A percentile compares a stretch with the other conserved stretches of the same genome.
Conservation (phyloP, 2,113 vertebrate genomes). For the Lepus americanus region DNA sequence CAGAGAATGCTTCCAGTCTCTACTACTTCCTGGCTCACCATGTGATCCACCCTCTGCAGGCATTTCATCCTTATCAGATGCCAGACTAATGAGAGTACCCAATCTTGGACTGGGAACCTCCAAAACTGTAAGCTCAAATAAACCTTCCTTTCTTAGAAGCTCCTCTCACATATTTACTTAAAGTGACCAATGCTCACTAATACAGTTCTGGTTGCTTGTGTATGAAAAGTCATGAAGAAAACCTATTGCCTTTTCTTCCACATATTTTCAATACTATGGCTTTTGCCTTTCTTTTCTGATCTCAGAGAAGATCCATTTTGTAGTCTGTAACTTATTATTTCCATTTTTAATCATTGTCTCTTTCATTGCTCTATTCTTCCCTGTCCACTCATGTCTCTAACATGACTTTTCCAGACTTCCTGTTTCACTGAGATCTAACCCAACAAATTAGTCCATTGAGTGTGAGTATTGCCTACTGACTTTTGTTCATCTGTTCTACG, state of each 20-base stretch:
- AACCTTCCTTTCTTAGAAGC: too few relatives aligned
- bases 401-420: not conserved
- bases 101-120: too few relatives aligned
- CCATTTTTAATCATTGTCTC: not conserved
- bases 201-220: too few relatives aligned
- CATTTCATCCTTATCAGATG: too few relatives aligned
- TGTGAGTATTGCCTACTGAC: not conserved
- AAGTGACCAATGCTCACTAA: too few relatives aligned
- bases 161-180: too few relatives aligned
- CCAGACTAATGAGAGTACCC: too few relatives aligned
- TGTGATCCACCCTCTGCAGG: too few relatives aligned
- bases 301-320: not conserved
- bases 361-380: not conserved
- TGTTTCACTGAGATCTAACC: not conserved
- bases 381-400: not conserved
- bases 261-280: not conserved
- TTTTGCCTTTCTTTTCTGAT: not conserved
- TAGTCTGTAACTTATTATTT: not conserved
- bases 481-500: not conserved
- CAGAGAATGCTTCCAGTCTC: too few relatives aligned
- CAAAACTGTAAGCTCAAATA: too few relatives aligned
- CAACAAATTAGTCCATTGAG: not conserved
- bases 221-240: not conserved
- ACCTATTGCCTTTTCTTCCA: not conserved
- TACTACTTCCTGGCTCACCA: too few relatives aligned